Conservation (phyloP, 2,888 invertebrate genomes). For the Heliconius ismenius region DNA sequence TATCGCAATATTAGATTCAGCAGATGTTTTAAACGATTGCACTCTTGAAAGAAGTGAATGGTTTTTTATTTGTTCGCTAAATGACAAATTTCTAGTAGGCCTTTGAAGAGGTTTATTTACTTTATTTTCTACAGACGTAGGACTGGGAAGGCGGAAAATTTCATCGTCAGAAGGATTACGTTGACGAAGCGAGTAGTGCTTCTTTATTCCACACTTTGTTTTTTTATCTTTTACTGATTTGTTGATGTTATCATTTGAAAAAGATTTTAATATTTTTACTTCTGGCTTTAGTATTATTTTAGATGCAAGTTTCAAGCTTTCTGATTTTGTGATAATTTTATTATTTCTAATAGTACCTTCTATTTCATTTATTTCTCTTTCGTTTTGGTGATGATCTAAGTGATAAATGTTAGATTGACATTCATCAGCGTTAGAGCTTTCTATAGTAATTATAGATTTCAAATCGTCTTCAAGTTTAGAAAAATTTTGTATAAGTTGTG, state of each 20-base stretch:
- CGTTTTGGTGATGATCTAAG: conserved; percentile 74
- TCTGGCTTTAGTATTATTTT: conserved; percentile 61
- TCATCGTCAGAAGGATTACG: conserved; percentile 72
- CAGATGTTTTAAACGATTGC: conserved; percentile 75
- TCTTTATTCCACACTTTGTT: conserved; percentile 61
- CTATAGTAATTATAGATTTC: conserved; percentile 74
- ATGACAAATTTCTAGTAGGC: conserved; percentile 38
- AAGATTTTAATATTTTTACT: conserved; percentile 63
- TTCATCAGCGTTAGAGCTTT: conserved; percentile 73
- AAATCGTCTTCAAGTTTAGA: conserved; percentile 74
- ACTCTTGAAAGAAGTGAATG: conserved; percentile 71
- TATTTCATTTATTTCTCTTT: conserved; percentile 78
- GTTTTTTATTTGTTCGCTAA: conserved; percentile 59
- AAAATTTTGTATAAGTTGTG: conserved; percentile 66
- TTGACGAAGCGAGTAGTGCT: conserved; percentile 78
- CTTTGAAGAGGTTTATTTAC: conserved; percentile 45
- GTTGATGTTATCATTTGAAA: conserved; percentile 70
- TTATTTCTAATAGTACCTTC: conserved; percentile 78
- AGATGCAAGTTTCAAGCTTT: conserved; percentile 64
- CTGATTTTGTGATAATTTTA: conserved; percentile 74
- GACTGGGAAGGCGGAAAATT: conserved; percentile 67
- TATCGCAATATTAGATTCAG: conserved; percentile 75
- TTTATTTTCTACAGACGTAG: conserved; percentile 61
- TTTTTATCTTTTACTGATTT: conserved; percentile 59
- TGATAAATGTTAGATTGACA: conserved; percentile 57